Evolutionary conservation across 2,113 vertebrate genomes (phyloP).

Genomic region (Mustela nigripes): DNA sequence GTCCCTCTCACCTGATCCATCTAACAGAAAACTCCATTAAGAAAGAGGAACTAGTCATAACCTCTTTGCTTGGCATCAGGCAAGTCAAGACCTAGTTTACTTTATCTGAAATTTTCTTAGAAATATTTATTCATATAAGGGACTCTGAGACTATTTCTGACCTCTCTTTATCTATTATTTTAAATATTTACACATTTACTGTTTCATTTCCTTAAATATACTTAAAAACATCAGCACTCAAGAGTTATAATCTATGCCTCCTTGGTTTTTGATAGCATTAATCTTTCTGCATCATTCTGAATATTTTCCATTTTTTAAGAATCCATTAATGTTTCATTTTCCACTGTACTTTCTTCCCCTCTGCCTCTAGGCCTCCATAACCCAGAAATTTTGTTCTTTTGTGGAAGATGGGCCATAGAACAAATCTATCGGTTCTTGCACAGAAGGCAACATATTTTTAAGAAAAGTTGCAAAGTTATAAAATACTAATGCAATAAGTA

Average conservation of each 20-base stretch:
- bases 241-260: neutral
- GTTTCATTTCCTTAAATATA: neutral
- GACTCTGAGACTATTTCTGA: neutral
- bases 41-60: neutral
- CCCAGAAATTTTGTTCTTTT: neutral
- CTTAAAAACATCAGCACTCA: neutral
- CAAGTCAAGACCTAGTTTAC: neutral
- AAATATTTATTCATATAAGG: slow-evolving; percentile 4
- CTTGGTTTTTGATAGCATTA: neutral
- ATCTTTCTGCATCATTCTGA: neutral
- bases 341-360: neutral
- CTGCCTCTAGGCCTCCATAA: neutral
- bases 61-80: neutral
- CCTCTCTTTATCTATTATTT: neutral
- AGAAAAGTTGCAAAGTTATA: slow-evolving; percentile 2
- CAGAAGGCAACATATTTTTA: neutral
- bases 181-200: slow-evolving; percentile 6
- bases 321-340: neutral
- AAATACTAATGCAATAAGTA: neutral
- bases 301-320: neutral
- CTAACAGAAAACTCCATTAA: neutral
- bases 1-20: neutral
- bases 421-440: neutral
- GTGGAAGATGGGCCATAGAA: neutral
- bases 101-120: slow-evolving; percentile 32